A percentile compares a stretch with the other conserved stretches of the same genome.
Conservation (phyloP, 2,113 vertebrate species). For the Elachura formosa region DNA sequence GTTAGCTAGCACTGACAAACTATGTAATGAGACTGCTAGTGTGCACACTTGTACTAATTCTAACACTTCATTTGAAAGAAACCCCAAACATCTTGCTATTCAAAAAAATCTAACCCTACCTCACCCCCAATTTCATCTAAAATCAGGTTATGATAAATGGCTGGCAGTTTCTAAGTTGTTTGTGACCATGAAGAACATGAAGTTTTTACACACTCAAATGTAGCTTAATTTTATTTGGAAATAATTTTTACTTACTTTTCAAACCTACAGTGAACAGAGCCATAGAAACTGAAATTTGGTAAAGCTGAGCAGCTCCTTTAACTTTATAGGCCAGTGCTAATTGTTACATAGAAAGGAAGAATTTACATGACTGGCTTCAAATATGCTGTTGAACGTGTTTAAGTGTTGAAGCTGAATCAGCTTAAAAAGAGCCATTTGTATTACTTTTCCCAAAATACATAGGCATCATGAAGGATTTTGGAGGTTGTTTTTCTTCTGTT, state of each 20-base stretch:
- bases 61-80: not conserved
- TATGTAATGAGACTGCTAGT: not conserved
- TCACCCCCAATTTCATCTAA: not conserved
- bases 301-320: not conserved
- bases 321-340: not conserved
- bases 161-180: not conserved
- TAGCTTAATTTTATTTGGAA: not conserved
- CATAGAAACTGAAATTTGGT: not conserved
- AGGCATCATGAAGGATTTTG: not conserved
- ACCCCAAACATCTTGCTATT: not conserved
- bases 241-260: not conserved
- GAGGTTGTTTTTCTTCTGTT: not conserved
- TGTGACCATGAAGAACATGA: not conserved
- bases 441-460: not conserved
- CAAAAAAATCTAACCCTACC: not conserved
- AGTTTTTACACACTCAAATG: not conserved
- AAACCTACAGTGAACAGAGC: not conserved
- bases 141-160: not conserved
- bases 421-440: not conserved
- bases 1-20: not conserved
- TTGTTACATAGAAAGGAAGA: not conserved
- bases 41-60: not conserved
- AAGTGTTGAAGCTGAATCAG: not conserved
- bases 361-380: not conserved
- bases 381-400: not conserved